Evolutionary conservation across 92 coral and sea anemone genomes (phyloP), one percentile per base, ranked within the genome.

Genomic region (Chrysogorgia sp.): DNA sequence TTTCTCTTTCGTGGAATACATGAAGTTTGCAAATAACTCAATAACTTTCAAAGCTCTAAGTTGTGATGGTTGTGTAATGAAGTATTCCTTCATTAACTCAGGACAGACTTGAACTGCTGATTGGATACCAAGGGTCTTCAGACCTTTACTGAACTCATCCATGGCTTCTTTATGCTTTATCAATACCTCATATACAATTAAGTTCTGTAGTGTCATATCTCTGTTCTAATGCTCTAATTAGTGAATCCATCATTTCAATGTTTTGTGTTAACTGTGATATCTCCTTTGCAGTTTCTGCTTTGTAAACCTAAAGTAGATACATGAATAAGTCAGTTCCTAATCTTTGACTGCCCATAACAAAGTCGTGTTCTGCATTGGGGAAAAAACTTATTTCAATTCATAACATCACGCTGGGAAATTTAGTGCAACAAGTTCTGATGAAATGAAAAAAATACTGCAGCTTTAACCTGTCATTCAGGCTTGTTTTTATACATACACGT

Each of bases 111-210:
- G 67, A 10, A 84, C 67, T n/a, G 80, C 70, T 6, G 67, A 66
- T 26, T 55, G 71, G 37, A 84, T 35, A 0, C 84, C 88, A 19
- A 84, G 78, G 34, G 84, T 79, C 26, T 62, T 66, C 19, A 84
- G 79, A 43, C 88, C 88, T 34, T 68, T 76, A 50, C 67, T 48
- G 13, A 78, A 64, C 24, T 84, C 80, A 49, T 69, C 66, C 48
- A 84, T 24, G 43, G 84, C 84, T 70, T 79, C 81, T 24, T 67
- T 79, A 7, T 76, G 49, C 31, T 84, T 84, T 28, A 60, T 34
- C 23, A 79, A 26, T 14, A 58, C 72, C 41, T 43, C 79, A 70
- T 78, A 56, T 7, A 79, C 71, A 28, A 68, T 60, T 31, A 79
- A 52, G 81, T 63, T 78, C 64, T 70, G 88, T 59, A 62, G 55